Conservation (phyloP, 2,113 vertebrate species). For the Limnothrissa miodon region DNA sequence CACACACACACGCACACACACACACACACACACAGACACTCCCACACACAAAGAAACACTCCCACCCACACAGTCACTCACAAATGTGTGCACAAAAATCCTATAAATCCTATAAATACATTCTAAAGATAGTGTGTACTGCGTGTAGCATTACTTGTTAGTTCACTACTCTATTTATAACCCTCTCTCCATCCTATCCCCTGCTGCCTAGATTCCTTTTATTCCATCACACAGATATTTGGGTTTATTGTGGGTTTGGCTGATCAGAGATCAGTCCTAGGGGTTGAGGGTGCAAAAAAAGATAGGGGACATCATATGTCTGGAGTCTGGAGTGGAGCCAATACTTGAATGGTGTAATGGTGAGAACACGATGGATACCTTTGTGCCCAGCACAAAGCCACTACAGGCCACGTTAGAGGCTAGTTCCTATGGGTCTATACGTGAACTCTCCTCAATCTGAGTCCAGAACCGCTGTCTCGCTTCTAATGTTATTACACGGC, state of each 20-base stretch:
- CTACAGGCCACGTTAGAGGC: neutral
- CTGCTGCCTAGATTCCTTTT: neutral
- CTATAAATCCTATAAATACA: constrained; percentile 5
- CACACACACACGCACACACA: constrained; percentile 12
- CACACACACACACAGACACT: too few species aligned
- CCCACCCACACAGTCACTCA: constrained; percentile 11
- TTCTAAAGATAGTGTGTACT: neutral
- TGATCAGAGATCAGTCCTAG: neutral
- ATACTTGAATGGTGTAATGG: neutral
- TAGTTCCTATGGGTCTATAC: neutral
- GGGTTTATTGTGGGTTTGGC: neutral
- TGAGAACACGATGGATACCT: neutral
- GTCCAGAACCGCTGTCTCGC: neutral
- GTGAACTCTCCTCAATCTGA: neutral
- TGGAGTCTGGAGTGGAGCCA: neutral
- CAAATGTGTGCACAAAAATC: constrained; percentile 33
- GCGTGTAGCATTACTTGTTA: neutral
- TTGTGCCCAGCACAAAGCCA: constrained; percentile 1
- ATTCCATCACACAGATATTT: neutral
- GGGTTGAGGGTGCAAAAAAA: too few species aligned
- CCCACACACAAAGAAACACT: neutral
- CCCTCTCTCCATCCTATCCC: neutral
- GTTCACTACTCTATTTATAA: neutral
- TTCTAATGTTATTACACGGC: neutral
- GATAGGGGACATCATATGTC: neutral